phyloP scores from a whole-genome alignment of 2,888 invertebrate species.

The Prenolepis imparis region DNA sequence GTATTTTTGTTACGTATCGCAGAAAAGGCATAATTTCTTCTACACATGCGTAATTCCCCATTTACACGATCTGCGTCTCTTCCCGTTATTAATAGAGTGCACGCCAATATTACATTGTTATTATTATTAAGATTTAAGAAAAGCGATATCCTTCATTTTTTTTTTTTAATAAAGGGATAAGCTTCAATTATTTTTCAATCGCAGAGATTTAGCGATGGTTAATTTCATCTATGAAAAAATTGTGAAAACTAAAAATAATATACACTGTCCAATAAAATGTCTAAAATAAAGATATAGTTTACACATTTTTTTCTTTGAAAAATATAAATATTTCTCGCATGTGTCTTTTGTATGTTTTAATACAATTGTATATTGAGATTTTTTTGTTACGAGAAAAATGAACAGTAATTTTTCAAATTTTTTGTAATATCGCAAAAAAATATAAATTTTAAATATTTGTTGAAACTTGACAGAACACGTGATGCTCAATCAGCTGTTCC shows the following conservation, averaged over 20 bases:
- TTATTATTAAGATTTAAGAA: constrained; percentile 28
- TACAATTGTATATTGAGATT: neutral
- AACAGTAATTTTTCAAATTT: neutral
- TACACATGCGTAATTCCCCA: neutral
- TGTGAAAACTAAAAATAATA: constrained; percentile 33
- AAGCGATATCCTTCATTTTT: neutral
- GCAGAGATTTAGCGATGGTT: neutral
- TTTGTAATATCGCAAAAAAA: neutral
- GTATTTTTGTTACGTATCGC: constrained; percentile 43
- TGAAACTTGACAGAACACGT: neutral
- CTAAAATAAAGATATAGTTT: constrained; percentile 8
- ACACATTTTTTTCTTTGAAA: neutral
- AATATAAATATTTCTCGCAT: neutral
- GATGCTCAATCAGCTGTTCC: neutral
- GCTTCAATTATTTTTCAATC: constrained; percentile 24
- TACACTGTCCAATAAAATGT: constrained; percentile 40
- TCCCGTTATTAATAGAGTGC: constrained; percentile 26
- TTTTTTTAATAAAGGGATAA: constrained; percentile 3
- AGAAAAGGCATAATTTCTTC: constrained; percentile 3
- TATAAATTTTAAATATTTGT: neutral
- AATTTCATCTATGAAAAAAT: constrained; percentile 37
- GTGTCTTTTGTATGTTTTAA: neutral
- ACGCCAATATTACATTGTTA: constrained; percentile 27
- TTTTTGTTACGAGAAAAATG: neutral
- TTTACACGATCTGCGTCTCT: constrained; percentile 43